phyloP scores from a whole-genome alignment of 1,140 invertebrate genomes.

The Bemisia tabaci region DNA sequence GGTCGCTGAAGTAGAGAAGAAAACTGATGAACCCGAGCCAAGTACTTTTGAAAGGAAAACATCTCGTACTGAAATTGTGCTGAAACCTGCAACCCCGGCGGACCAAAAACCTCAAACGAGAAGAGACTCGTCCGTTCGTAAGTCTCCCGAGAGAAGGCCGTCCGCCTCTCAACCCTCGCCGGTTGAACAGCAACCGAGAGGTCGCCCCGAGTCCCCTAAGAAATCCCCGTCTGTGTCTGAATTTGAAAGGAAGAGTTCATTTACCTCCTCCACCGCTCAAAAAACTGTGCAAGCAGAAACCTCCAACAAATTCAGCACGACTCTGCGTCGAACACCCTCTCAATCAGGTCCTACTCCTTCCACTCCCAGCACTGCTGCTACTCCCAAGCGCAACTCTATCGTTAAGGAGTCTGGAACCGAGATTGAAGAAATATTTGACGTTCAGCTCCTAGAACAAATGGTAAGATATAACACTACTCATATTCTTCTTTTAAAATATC shows the following conservation, averaged over 20 bases:
- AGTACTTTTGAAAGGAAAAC: constrained; percentile 8
- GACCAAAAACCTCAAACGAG: not conserved
- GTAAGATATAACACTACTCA: constrained; percentile 31
- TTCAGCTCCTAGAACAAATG: constrained; percentile 50
- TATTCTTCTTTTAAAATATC: not conserved
- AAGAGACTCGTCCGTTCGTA: not conserved
- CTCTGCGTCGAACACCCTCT: constrained; percentile 38
- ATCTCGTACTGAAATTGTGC: constrained; percentile 3
- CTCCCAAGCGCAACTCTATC: constrained; percentile 26
- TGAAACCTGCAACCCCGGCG: not conserved
- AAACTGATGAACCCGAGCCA: no score
- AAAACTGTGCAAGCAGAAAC: constrained; percentile 1
- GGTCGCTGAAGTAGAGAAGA: not conserved
- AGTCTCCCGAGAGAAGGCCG: not conserved
- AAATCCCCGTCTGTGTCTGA: not conserved
- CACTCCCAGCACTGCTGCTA: constrained; percentile 10
- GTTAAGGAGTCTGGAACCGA: constrained; percentile 33
- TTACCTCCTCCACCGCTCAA: not conserved
- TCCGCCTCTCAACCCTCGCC: not conserved
- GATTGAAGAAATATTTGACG: constrained; percentile 54
- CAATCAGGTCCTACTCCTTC: no score
- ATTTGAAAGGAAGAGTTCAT: constrained; percentile 1
- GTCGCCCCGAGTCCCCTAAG: not conserved
- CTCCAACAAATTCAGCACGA: constrained; percentile 38
- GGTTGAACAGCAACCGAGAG: not conserved